Percentiles rank a stretch among this genome's conserved stretches.
Conservation (phyloP, 2,888 invertebrate species). For the Amiota minor region DNA sequence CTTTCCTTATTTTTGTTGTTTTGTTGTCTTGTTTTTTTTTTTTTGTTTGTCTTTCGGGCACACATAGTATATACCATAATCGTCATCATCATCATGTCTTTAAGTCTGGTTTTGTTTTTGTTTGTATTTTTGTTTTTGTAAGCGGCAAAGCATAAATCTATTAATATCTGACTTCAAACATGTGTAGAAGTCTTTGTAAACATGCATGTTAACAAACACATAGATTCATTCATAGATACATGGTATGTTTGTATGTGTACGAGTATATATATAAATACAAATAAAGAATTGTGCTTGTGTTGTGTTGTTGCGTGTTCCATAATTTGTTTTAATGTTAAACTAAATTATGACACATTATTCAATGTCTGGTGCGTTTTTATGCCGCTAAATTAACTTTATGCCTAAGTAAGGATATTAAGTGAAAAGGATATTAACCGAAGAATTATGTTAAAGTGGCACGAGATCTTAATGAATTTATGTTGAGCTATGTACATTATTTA, state of each 20-base stretch:
- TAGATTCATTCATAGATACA: background rate
- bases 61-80: too few species aligned
- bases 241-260: background rate
- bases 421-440: background rate
- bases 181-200: constrained; percentile 32
- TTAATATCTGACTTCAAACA: constrained; percentile 7
- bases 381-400: constrained; percentile 6
- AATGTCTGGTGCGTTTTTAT: constrained; percentile 15
- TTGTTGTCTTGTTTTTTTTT: constrained; percentile 34
- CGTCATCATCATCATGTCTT: background rate
- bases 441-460: too few species aligned
- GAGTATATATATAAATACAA: background rate
- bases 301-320: constrained; percentile 30
- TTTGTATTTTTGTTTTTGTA: constrained; percentile 12
- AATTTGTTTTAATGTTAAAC: constrained; percentile 11
- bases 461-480: too few species aligned
- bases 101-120: constrained; percentile 9
- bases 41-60: constrained; percentile 23
- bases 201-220: background rate
- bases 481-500: too few species aligned
- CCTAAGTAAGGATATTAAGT: background rate
- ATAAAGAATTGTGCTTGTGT: background rate
- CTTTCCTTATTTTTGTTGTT: constrained; percentile 7
- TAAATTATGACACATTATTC: constrained; percentile 16
- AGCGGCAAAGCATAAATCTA: background rate